A percentile compares a stretch with the other conserved stretches of the same genome.
These are phyloP conservation scores for Muntiacus muntjak DNA, from an alignment of 2,113 vertebrate species.

Conservation along the genomic window DNA sequence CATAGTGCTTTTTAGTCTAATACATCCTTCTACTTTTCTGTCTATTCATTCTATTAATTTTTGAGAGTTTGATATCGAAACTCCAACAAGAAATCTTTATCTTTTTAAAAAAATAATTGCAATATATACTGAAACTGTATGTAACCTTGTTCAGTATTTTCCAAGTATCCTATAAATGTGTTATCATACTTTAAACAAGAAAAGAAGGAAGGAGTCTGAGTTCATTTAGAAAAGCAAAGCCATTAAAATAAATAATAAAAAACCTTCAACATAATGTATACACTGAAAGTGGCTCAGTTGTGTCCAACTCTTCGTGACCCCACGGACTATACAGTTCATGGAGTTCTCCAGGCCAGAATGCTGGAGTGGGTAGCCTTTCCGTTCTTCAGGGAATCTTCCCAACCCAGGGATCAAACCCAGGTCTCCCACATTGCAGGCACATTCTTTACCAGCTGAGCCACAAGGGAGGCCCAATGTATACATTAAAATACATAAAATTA, in stretches of 20 bases:
- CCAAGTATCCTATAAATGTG: not conserved
- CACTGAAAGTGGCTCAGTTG: not conserved
- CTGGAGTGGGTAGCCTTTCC: too few species aligned
- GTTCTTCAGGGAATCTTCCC: too few species aligned
- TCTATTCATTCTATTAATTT: not conserved
- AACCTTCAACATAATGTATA: not conserved
- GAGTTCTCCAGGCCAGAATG: too few species aligned
- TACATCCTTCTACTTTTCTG: not conserved
- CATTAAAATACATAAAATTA: constrained; percentile 56
- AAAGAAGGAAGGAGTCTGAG: not conserved
- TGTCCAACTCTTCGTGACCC: not conserved
- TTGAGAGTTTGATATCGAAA: not conserved
- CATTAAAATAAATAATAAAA: not conserved
- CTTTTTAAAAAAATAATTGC: not conserved
- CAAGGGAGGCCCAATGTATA: not conserved
- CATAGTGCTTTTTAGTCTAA: not conserved
- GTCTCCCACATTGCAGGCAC: not conserved
- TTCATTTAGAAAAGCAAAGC: constrained; percentile 11
- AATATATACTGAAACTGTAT: not conserved
- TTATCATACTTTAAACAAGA: not conserved
- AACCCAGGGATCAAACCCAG: too few species aligned
- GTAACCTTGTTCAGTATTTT: not conserved
- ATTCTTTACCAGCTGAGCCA: not conserved
- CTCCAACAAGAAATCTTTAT: not conserved
- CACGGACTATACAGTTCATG: not conserved